Evolutionary conservation across 2,113 vertebrate species (phyloP), one percentile per base, ranked within the genome.

Genomic region (Paradoxurus hermaphroditus): DNA sequence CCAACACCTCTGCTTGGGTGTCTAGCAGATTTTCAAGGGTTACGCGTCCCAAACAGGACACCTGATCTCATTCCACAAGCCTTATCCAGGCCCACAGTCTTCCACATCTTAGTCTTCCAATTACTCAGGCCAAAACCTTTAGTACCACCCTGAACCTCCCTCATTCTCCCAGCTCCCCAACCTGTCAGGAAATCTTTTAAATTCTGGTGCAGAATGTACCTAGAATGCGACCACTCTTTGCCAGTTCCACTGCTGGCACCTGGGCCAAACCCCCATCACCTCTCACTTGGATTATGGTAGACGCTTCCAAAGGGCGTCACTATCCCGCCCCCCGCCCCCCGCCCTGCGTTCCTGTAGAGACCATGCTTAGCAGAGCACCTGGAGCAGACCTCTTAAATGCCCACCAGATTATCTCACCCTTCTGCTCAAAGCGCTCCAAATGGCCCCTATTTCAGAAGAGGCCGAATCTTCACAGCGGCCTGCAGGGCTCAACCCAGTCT

Each of bases 301-400:
- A 4, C 3, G 0, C 21, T 49, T 31, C 59, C 49, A 3, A 0
- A 5, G 2, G 23, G 41, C n/a, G 31, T 6, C 34, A 2, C 31
- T 44, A 29, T 90, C 31, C 41, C 44, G n/a, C n/a, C n/a, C n/a
- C n/a, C n/a, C n/a, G n/a, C n/a, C n/a, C n/a, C n/a, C n/a, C n/a
- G n/a, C 36, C 29, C 31, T 29, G 4, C 21, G 12, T 12, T 90
- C 56, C 67, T 56, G 15, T 7, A 49, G 67, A 73, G 39, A 77
- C 49, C 7, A 12, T 21, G 73, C 46, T 92, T 39, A 62, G 46
- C 36, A 82, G 15, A 75, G 49, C 5, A 16, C 67, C 23, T 51
- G 14, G 8, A 27, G 5, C 7, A 34, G 39, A 16, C 46, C 25
- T 73, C 29, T 13, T 34, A 90, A 73, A 65, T 1, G 15, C 5